Evolutionary conservation across 2,888 invertebrate genomes (phyloP), one percentile per base, ranked within the genome.

Genomic region (Cetonia aurata): DNA sequence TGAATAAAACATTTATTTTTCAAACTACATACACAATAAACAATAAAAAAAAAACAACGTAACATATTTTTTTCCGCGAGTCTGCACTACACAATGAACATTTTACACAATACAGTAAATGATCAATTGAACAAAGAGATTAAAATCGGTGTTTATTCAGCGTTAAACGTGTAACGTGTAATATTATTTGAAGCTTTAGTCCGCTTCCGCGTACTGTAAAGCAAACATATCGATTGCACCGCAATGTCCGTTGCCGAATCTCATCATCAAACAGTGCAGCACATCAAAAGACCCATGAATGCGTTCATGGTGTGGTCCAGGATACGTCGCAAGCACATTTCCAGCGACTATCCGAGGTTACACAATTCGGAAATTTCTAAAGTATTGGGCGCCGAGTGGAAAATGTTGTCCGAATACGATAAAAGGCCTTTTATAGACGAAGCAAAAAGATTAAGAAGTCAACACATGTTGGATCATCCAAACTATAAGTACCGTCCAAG

Each of bases 231-330:
- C 44, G 52, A 42, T 17, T 53, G 31, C 46, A 55, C 31, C 55
- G 25, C 31, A 37, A 70, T 70, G 69, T 62, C 69, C 57, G 57
- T 19, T 50, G 17, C 57, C 12, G 46, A 56, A 31, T 57, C 68
- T 13, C 48, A 55, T 57, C 57, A 68, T 37, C 53, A 17, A 12
- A 19, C 65, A 25, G 52, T 46, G 15, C 57, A 53, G 44, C 95
- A 96, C 83, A 96, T 98, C 78, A 98, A 98, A 84, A 88, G 96
- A 76, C 96, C 96, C 0, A 96, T 96, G 96, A 96, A 96, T 83
- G 96, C 96, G 3, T 96, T 96, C 84, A 96, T 96, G 96, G 92
- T 93, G 50, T 93, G 92, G 92, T 92, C 92, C 1, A 85, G 92
- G 50, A 91, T 93, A 74, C 91, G 94, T 80, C 84, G 95, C 55